Base-by-base conservation (phyloP, 2,113 vertebrate genomes). In the Prolemur simus region DNA sequence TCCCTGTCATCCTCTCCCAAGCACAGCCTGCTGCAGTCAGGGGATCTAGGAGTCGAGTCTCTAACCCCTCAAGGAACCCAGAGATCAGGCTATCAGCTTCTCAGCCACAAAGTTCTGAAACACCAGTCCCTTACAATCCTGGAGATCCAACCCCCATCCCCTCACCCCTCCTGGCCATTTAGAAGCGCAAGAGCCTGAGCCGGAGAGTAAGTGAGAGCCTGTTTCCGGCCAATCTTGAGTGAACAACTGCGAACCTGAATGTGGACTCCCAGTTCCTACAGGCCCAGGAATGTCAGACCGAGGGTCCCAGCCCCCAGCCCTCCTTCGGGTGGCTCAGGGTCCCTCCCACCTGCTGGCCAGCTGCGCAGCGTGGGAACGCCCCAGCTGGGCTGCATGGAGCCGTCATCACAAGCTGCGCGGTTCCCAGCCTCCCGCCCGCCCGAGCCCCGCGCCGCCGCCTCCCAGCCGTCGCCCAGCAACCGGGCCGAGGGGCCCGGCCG, bases 361-460 rank as follows among this genome's bases (percentile, higher is more conserved):
- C 97, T 97, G 98, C 91, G 91, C 88, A 8, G 96, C 91, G 94
- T 97, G 98, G 97, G 98, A 98, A 98, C 94, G 85, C 94, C 92
- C 74, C 97, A 95, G 96, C 97, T 97, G 97, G 91, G 93, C 86
- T 47, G 74, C 94, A 14, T 2, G 39, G 68, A 94, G 95, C 93
- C 89, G 89, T 97, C 69, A 89, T 17, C 29, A 49, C 74, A 77
- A 49, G 95, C 97, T 96, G 97, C 91, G 49, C 37, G 25, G 94
- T 97, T 97, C 97, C 94, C 97, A 96, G 96, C 87, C 94, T 85
- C 93, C 88, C 71, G 71, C 76, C 49, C 6, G 94, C 32, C 88
- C 11, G 25, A 15, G 45, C 85, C 7, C 8, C 32, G 54, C 47
- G 12, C 88, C 11, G 71, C 92, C 34, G 87, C 84, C 82, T 91